phyloP scores from a whole-genome alignment of 2,888 invertebrate genomes.

The Cataglyphis altisquamis region DNA sequence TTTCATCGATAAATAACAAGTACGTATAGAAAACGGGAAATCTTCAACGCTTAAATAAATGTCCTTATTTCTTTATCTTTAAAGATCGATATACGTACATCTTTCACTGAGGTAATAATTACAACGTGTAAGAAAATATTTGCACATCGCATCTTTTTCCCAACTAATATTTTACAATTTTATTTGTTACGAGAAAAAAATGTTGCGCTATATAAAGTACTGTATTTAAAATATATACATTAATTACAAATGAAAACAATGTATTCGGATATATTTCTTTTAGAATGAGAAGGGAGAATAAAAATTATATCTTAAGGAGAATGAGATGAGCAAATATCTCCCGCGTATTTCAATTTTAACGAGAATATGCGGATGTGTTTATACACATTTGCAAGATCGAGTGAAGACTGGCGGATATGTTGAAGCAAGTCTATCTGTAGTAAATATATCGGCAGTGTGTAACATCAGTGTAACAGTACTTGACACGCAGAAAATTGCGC shows the following conservation, averaged over 20 bases:
- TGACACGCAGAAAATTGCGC: not conserved
- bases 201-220: not conserved
- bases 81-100: slow-evolving; percentile 23
- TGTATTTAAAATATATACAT: not conserved
- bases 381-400: not conserved
- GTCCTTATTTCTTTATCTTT: not conserved
- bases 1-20: slow-evolving; percentile 19
- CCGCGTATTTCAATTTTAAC: not conserved
- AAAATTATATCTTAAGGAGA: not conserved
- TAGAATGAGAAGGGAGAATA: not conserved
- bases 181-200: not conserved
- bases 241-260: not conserved
- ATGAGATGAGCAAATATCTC: not conserved
- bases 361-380: not conserved
- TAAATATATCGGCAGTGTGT: slow-evolving; percentile 33
- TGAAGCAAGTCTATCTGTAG: slow-evolving; percentile 11
- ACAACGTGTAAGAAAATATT: not conserved
- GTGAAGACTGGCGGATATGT: slow-evolving; percentile 28
- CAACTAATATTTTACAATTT: not conserved
- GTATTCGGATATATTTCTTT: not conserved
- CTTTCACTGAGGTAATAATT: slow-evolving; percentile 14
- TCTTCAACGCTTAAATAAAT: slow-evolving; percentile 18
- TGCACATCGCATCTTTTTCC: not conserved
- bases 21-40: slow-evolving; percentile 19
- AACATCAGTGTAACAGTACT: slow-evolving; percentile 2